A percentile compares a stretch with the other conserved stretches of the same genome.
Evolutionary conservation across 2,113 vertebrate genomes (phyloP).

Genomic region (Serinus canaria): DNA sequence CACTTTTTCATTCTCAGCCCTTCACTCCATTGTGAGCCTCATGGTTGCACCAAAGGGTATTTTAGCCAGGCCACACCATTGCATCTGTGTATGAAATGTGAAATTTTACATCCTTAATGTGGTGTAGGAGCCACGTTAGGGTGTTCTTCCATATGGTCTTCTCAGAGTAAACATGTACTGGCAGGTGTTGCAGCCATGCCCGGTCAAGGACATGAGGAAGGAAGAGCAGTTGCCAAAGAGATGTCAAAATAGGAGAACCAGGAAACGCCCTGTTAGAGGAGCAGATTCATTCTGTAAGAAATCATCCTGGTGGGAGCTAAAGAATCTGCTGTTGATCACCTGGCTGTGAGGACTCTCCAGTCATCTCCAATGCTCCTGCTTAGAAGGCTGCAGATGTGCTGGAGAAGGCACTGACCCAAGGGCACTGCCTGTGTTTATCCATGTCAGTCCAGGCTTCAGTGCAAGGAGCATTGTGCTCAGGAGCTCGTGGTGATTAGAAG

Average conservation of each 20-base stretch:
- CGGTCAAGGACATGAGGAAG: background rate
- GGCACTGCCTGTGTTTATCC: accelerated
- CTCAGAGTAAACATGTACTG: background rate
- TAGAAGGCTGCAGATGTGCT: background rate
- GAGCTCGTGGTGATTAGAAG: background rate
- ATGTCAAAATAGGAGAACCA: background rate
- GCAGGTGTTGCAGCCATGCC: background rate
- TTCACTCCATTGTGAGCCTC: background rate
- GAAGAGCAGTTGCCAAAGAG: background rate
- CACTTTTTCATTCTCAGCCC: background rate
- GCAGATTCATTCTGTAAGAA: background rate
- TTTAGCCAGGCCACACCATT: background rate
- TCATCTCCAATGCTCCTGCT: background rate
- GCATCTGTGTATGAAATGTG: background rate
- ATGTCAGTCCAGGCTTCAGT: background rate
- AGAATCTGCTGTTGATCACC: background rate
- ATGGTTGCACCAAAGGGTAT: background rate
- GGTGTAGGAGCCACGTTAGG: background rate
- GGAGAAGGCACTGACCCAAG: background rate
- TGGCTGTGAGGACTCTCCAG: background rate
- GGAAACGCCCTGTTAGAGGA: background rate
- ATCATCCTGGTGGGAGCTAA: background rate
- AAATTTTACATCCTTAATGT: background rate
- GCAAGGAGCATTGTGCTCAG: background rate
- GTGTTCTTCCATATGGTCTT: background rate